Evolutionary conservation across 2,113 vertebrate genomes (phyloP).

Genomic region (Vombatus ursinus): DNA sequence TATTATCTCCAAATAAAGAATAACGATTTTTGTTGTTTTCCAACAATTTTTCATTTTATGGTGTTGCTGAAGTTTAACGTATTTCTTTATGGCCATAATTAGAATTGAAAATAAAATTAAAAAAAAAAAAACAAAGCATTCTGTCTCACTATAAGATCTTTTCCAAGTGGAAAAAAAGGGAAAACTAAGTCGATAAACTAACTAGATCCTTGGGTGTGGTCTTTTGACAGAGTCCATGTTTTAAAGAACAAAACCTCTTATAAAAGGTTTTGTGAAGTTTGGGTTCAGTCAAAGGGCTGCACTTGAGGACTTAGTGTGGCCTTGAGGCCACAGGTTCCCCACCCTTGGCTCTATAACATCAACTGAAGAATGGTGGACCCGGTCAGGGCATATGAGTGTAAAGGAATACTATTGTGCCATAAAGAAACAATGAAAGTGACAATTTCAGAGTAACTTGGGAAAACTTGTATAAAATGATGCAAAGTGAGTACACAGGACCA

Average conservation of each 20-base stretch:
- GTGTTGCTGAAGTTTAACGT: background rate
- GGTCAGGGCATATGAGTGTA: background rate
- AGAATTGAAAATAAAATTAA: background rate
- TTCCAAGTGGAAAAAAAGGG: background rate
- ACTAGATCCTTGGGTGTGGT: no score
- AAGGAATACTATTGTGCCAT: background rate
- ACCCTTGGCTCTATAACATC: background rate
- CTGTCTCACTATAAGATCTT: background rate
- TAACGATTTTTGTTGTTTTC: constrained; percentile 1
- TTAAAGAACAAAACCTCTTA: no score
- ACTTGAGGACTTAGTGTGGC: no score
- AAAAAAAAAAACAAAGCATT: constrained; percentile 12
- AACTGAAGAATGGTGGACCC: background rate
- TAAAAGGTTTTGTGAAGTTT: no score
- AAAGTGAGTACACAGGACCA: background rate
- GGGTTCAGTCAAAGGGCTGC: no score
- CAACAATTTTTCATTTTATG: background rate
- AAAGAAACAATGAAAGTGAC: background rate
- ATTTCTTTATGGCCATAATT: constrained; percentile 10
- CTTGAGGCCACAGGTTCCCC: no score
- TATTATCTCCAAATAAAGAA: background rate
- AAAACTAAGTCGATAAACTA: background rate
- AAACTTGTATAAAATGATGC: background rate
- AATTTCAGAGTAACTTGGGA: no score
- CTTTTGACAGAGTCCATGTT: no score